phyloP scores from a whole-genome alignment of 2,797 vertebrate species.

The Pygocentrus nattereri region DNA sequence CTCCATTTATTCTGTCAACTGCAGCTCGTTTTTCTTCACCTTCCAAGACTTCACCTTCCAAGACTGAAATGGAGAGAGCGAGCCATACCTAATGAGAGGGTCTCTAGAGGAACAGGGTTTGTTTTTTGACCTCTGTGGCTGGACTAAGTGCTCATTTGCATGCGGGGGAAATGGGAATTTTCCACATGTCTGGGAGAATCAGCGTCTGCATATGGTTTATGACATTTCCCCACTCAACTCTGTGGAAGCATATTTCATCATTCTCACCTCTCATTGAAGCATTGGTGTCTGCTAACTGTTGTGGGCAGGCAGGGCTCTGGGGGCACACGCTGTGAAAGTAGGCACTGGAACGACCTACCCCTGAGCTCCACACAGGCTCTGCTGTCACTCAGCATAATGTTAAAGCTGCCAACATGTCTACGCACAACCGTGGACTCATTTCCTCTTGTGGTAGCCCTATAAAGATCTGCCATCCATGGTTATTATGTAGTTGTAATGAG shows the following conservation, averaged over 20 bases:
- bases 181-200: slow-evolving; percentile 21
- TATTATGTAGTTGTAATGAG: neutral
- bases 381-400: slow-evolving; percentile 48
- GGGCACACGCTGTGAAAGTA: slow-evolving; percentile 27
- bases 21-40: slow-evolving; percentile 31
- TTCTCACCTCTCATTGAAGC: slow-evolving; percentile 8
- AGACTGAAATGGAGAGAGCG: neutral
- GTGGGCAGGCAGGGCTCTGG: slow-evolving; percentile 23
- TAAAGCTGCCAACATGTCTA: slow-evolving; percentile 23
- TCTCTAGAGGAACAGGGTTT: slow-evolving; percentile 5
- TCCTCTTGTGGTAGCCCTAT: slow-evolving; percentile 1
- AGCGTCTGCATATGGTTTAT: slow-evolving; percentile 21
- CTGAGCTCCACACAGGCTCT: slow-evolving; percentile 41
- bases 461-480: neutral
- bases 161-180: neutral
- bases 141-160: slow-evolving; percentile 28
- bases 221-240: slow-evolving; percentile 11
- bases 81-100: neutral
- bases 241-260: slow-evolving; percentile 23
- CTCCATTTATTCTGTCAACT: slow-evolving; percentile 40
- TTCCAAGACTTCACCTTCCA: no score
- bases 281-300: slow-evolving; percentile 10
- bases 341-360: slow-evolving; percentile 35
- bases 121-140: slow-evolving; percentile 27
- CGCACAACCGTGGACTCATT: slow-evolving; percentile 5